phyloP scores from a whole-genome alignment of 1,140 invertebrate species.

The Mylabris phalerata region DNA sequence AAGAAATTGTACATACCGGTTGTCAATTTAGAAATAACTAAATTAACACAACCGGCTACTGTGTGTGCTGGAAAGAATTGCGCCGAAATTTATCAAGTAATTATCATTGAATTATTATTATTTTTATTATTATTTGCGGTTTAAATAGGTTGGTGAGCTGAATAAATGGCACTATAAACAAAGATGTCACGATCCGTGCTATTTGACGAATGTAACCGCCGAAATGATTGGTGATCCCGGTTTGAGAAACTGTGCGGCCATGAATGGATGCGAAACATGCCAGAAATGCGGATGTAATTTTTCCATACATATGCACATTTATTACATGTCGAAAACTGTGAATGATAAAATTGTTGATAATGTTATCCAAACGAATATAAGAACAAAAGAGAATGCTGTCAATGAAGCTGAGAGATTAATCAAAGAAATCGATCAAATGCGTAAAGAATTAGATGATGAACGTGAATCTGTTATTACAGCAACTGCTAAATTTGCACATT shows the following conservation, averaged over 20 bases:
- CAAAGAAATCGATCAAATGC: slow-evolving; percentile 6
- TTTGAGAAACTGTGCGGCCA: slow-evolving; percentile 26
- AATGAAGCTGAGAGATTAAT: slow-evolving; percentile 11
- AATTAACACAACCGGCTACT: slow-evolving; percentile 32
- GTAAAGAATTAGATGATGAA: slow-evolving; percentile 13
- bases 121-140: not conserved
- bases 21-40: slow-evolving; percentile 28
- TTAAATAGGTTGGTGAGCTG: slow-evolving; percentile 24
- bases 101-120: not conserved
- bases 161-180: slow-evolving; percentile 35
- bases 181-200: slow-evolving; percentile 32
- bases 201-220: slow-evolving; percentile 23
- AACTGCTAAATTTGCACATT: slow-evolving; percentile 22
- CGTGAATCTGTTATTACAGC: slow-evolving; percentile 12
- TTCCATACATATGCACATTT: slow-evolving; percentile 25
- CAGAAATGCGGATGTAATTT: slow-evolving; percentile 23
- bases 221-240: slow-evolving; percentile 24
- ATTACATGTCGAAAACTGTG: slow-evolving; percentile 21
- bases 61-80: slow-evolving; percentile 34
- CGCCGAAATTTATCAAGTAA: slow-evolving; percentile 27
- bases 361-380: slow-evolving; percentile 14
- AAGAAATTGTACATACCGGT: slow-evolving; percentile 33
- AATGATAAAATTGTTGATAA: slow-evolving; percentile 15
- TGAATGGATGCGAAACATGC: slow-evolving; percentile 19
- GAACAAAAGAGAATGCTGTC: slow-evolving; percentile 10